A percentile compares a stretch with the other conserved stretches of the same genome.
Conservation (phyloP, 2,797 vertebrate genomes). For the Hirundo rustica region DNA sequence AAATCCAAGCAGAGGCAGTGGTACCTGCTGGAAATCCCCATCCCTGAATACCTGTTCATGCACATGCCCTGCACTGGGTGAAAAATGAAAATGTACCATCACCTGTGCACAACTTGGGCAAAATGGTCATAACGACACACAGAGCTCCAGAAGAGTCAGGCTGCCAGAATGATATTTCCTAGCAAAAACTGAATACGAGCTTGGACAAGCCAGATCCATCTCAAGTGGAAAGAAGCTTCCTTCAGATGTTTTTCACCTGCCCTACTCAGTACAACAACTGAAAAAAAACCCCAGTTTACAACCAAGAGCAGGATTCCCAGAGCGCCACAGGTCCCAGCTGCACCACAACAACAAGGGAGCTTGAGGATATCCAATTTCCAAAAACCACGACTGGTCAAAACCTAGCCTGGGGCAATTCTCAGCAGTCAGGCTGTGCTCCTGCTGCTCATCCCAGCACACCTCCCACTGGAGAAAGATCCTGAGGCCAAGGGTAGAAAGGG, state of each 20-base stretch:
- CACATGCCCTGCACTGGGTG: neutral
- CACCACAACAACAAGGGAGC: accelerated
- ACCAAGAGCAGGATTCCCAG: neutral
- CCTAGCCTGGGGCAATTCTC: neutral
- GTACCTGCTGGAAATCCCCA: neutral
- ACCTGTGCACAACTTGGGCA: neutral
- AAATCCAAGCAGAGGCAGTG: neutral
- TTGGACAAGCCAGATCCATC: neutral
- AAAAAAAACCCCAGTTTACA: neutral
- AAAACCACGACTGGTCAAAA: accelerated
- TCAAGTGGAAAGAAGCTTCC: neutral
- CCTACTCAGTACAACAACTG: neutral
- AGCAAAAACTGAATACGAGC: neutral
- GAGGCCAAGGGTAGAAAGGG: neutral
- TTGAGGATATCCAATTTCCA: neutral
- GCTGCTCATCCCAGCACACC: neutral
- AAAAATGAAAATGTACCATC: neutral
- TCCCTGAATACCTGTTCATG: neutral
- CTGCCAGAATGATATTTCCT: neutral
- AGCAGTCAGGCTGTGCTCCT: neutral
- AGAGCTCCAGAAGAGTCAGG: neutral
- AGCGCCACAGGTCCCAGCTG: neutral
- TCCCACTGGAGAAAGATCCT: neutral
- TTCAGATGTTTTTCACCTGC: neutral
- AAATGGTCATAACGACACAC: neutral